Evolutionary conservation across 2,113 vertebrate species (phyloP), one percentile per base, ranked within the genome.

Genomic region (Ictalurus punctatus): DNA sequence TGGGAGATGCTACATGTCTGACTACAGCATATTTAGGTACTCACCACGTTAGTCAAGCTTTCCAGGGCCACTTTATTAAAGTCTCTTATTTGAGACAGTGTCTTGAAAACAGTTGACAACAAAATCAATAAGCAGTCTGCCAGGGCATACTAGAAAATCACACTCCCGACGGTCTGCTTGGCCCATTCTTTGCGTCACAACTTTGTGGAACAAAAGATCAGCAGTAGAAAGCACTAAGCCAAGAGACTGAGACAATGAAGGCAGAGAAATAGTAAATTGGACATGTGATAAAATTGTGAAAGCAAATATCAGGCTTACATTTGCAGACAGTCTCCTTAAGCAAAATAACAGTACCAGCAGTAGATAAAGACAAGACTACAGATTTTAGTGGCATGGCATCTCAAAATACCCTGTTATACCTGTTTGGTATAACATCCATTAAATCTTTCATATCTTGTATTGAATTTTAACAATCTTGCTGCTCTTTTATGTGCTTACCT

Each of bases 21-120:
- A 81, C 14, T 9, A 10, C 3, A n/a, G 6, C n/a, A 82, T 82
- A 3, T 59, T 59, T 59, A 59, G 54, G 16, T 37, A 59, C 54
- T 37, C 81, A 13, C 10, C 30, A 40, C 40, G 10, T 13, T 61
- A 25, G 23, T 87, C 9, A 54, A 21, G 48, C 27, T 69, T 23
- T 48, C 63, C 37, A 56, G 6, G 63, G 9, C 30, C 9, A 14
- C 79, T 59, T 87, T 27, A 82, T n/a, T 59, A 10, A 40, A 56
- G 19, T 27, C 19, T 44, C 6, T 58, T 82, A 56, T 34, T 27
- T 82, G 19, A 37, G 63, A 58, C 63, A 71, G 2, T 40, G 63
- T 58, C 48, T 34, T 69, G 12, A 87, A 82, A 82, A 37, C 48
- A 34, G 78, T 58, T 58, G 86, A 82, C 63, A 87, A 48, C 27